Evolutionary conservation across 2,888 invertebrate genomes (phyloP).

Genomic region (Drosophila testacea): DNA sequence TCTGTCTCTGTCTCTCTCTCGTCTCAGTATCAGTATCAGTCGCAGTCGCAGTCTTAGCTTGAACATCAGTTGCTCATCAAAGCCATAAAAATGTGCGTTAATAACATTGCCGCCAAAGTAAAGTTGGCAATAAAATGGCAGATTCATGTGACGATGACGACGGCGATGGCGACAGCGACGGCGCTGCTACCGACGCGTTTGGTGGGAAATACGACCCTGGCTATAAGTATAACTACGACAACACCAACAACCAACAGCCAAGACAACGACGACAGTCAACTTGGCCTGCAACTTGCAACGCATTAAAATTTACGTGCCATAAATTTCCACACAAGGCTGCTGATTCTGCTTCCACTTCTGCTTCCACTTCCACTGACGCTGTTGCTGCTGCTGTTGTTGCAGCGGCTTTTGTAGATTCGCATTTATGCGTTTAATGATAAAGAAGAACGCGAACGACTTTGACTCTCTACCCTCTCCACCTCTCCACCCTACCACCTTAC

Average conservation of each 20-base stretch:
- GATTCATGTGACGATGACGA: conserved; percentile 76
- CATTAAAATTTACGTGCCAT: conserved; percentile 81
- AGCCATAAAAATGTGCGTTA: conserved; percentile 81
- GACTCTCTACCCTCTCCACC: conserved; percentile 8
- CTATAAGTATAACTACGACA: conserved; percentile 31
- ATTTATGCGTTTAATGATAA: conserved; percentile 81
- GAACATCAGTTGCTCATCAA: conserved; percentile 58
- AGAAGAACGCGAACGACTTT: conserved; percentile 60
- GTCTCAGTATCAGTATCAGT: too few relatives aligned
- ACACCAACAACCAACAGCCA: conserved; percentile 11
- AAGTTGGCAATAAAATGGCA: conserved; percentile 80
- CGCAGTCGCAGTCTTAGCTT: conserved; percentile 15
- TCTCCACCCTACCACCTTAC: neutral
- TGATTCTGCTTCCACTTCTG: conserved; percentile 18
- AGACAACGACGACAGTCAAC: conserved; percentile 23
- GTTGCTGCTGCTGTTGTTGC: conserved; percentile 35
- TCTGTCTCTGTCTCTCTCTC: conserved; percentile 7
- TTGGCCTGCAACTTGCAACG: conserved; percentile 47
- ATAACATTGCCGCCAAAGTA: conserved; percentile 81
- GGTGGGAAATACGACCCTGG: conserved; percentile 67
- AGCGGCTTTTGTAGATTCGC: conserved; percentile 71
- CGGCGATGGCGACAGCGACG: conserved; percentile 49
- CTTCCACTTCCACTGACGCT: conserved; percentile 3
- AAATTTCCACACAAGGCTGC: conserved; percentile 78
- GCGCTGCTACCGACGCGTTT: conserved; percentile 66